A percentile compares a stretch with the other conserved stretches of the same genome.
These are phyloP conservation scores for Drosophila pandora DNA, from an alignment of 1,140 invertebrate genomes.

Conservation along the genomic window DNA sequence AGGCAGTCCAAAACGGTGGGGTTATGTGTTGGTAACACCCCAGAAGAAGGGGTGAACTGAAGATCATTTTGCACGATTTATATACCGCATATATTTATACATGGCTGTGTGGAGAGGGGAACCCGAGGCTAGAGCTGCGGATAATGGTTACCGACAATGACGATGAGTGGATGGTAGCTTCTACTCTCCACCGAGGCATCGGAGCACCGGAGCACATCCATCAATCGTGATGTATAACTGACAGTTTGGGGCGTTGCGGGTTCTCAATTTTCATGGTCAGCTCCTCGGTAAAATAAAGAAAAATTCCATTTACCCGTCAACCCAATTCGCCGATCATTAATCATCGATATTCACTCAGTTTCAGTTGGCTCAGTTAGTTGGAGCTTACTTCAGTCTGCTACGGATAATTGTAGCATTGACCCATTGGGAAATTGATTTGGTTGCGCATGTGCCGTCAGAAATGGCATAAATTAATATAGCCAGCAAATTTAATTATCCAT, in stretches of 20 bases:
- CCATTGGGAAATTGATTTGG: constrained; percentile 46
- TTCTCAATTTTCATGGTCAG: constrained; percentile 57
- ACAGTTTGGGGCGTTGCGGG: constrained; percentile 63
- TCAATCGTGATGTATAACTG: constrained; percentile 72
- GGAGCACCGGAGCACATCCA: constrained; percentile 23
- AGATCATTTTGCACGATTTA: constrained; percentile 57
- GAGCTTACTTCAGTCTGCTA: constrained; percentile 16
- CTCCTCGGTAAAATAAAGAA: constrained; percentile 26
- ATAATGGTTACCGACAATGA: constrained; percentile 47
- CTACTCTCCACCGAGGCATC: constrained; percentile 12
- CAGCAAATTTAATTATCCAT: constrained; percentile 78
- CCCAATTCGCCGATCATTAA: constrained; percentile 72
- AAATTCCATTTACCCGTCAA: constrained; percentile 47
- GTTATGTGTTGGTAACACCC: constrained; percentile 64
- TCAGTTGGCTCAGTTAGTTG: constrained; percentile 27
- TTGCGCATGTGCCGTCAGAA: constrained; percentile 66
- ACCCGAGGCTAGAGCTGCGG: constrained; percentile 37
- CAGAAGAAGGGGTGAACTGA: constrained; percentile 21
- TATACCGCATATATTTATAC: not conserved
- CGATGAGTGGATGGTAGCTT: constrained; percentile 68
- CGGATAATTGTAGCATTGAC: constrained; percentile 62
- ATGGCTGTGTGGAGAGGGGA: constrained; percentile 1
- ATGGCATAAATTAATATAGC: constrained; percentile 72
- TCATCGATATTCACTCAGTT: constrained; percentile 57
- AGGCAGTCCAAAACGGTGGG: constrained; percentile 31